Evolutionary conservation across 2,797 vertebrate species (phyloP), one percentile per base, ranked within the genome.

Genomic region (Cichlasoma orientale): DNA sequence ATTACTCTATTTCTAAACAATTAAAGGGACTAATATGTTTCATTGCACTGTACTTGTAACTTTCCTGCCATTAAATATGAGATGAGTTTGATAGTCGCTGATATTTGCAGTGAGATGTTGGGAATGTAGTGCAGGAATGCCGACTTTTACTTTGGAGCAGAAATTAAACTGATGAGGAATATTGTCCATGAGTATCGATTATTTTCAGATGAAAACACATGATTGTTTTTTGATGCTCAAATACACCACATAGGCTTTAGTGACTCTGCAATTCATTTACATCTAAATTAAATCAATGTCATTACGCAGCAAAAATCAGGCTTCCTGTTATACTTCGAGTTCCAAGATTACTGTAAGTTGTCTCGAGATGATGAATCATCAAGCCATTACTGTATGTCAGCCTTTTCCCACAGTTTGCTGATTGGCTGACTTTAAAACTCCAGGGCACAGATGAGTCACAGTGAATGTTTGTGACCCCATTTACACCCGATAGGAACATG

Each of bases 401-500:
- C 27, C 18, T 25, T 68, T 29, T 68, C 10, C 25, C 25, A 66
- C 16, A n/a, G 41, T 50, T 50, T 0, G 61, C 61, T 68, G 41
- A 50, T 68, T 13, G 41, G 61, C 19, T 68, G 61, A 29, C 23
- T 66, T 47, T 47, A 0, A 27, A 50, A 38, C 41, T 50, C 3
- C 16, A 16, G 61, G 61, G 3, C 41, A 13, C 41, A 47, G 25
- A 47, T 50, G 61, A 50, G 61, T 50, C 61, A 50, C 61, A 29
- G 16, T 68, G 5, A 50, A n/a, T 50, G 61, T 68, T 68, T 29
- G 25, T 13, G 61, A 68, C 41, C 61, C 41, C 61, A 13, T 68
- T 68, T 66, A 47, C 61, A 66, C 41, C 41, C 50, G 61, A 18
- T 68, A 47, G 47, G 19, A 68, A 68, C 61, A 68, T 25, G 25